These are phyloP conservation scores for Bos indicus DNA, from an alignment of 2,113 vertebrate species.

Conservation along the genomic window DNA sequence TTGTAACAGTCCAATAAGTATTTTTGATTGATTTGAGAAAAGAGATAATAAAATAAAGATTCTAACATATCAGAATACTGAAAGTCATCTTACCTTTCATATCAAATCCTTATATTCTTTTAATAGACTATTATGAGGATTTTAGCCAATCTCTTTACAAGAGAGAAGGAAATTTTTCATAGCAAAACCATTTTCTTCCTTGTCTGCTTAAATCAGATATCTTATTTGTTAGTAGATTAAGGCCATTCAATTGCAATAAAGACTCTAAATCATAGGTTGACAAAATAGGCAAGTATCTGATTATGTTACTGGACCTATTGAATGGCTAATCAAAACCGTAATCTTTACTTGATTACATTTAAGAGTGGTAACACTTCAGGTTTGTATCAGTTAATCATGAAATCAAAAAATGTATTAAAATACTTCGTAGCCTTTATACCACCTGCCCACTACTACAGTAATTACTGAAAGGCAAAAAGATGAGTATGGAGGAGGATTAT, in stretches of 20 bases:
- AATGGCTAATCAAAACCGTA: slow-evolving; percentile 84
- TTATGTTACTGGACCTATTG: slow-evolving; percentile 82
- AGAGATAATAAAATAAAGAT: slow-evolving; percentile 8
- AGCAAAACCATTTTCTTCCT: slow-evolving; percentile 54
- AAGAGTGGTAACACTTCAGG: slow-evolving; percentile 69
- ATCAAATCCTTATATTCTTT: not conserved
- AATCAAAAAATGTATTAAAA: slow-evolving; percentile 73
- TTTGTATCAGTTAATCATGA: slow-evolving; percentile 82
- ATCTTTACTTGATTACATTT: slow-evolving; percentile 83
- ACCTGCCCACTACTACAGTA: slow-evolving; percentile 76
- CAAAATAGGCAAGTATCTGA: slow-evolving; percentile 80
- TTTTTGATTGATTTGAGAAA: slow-evolving; percentile 2
- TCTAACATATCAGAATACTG: not conserved
- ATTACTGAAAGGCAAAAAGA: slow-evolving; percentile 69
- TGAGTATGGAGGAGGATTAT: slow-evolving; percentile 20
- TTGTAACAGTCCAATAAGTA: not conserved
- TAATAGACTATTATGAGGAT: not conserved
- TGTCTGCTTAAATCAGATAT: slow-evolving; percentile 71
- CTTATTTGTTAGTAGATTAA: slow-evolving; percentile 75
- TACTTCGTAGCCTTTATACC: slow-evolving; percentile 54
- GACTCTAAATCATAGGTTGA: slow-evolving; percentile 73
- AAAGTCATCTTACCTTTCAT: not conserved
- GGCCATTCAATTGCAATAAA: slow-evolving; percentile 73
- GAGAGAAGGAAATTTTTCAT: slow-evolving; percentile 49
- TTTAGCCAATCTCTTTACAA: slow-evolving; percentile 17